Base-by-base conservation (phyloP, 1,140 invertebrate genomes). In the Drosophila dunni region DNA sequence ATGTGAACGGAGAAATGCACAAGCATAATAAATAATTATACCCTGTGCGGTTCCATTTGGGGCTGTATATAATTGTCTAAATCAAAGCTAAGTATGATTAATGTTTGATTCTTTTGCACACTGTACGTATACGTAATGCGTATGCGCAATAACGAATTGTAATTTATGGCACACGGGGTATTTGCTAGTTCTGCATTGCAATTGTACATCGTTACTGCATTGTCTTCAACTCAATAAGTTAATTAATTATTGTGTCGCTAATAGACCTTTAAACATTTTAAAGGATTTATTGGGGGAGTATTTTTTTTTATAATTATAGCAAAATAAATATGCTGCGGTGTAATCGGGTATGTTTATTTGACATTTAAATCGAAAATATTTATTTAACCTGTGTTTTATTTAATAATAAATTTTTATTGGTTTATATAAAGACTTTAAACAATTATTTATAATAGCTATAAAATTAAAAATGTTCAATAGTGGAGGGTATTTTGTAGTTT, bases 11-110 rank as follows among this genome's bases (percentile, higher is more conserved):
- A 40, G 17, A 17, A 11, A 15, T 36, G 34, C 20, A 20, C 36
- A 38, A 38, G 61, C 20, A 48, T 63, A 29, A 53, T 38, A 51
- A 33, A 8, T 53, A 36, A 53, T 36, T 40, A 63, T 63, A 51
- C 36, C 61, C 46, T 53, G 10, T 42, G 20, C 13, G 44, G 3
- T 11, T 1, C 4, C 15, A 17, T 7, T 54, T 15, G 36, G 34
- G 4, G 17, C 4, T 0, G 4, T 56, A 40, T 13, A 15, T 11
- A 33, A 36, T 36, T 53, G 34, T 53, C 6, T 51, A 9, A 46
- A 20, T 17, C 7, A 8, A 8, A 34, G 4, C 7, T 53, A 15
- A 51, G n/a, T 29, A 51, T 38, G 17, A 29, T 50, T 50, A 50
- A 33, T 11, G 4, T 42, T n/a, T 7, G n/a, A 3, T 13, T 0